Base-by-base conservation (phyloP, 1,140 invertebrate species). In the Harlomillsia oculata region DNA sequence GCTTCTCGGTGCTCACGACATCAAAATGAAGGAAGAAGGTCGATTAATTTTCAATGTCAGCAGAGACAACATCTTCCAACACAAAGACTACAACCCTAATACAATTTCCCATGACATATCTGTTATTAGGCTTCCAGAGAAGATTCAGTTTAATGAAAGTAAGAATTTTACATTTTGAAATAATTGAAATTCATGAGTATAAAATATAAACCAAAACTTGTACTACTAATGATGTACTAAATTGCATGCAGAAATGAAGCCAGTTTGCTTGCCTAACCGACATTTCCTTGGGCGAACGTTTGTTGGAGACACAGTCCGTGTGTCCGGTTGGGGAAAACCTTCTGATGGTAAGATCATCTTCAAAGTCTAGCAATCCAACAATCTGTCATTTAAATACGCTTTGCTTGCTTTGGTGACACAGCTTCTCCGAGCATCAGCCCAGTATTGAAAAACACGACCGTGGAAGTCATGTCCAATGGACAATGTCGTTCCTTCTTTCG, bases 241-340 rank as follows among this genome's bases (percentile, higher is more conserved):
- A n/a, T n/a, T n/a, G 5, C 20, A 8, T 1, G 23, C 18, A 16
- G 46, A 44, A 40, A 54, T 65, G 26, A 32, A 34, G 18, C 63
- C 63, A n/a, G 34, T 65, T 26, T 65, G 63, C 34, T 29, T 65
- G 4, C 63, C 63, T 50, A 62, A 62, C 26, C 37, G 56, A 25
- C 48, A 60, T 39, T 51, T 53, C 20, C 26, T 41, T 3, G n/a
- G 48, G 0, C 43, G 60, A 23, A 62, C 53, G 1, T 62, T 53
- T 52, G 36, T 36, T 11, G 53, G 53, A 21, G 44, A 58, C 2
- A 2, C 32, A 16, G 56, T 65, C 18, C 40, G 54, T 14, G 56
- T 65, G 23, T 43, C 60, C 1, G 62, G 62, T 20, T 64, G 62
- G 60, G 62, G 62, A 53, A 60, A 58, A 50, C 52, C 59, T 1